phyloP scores from a whole-genome alignment of 2,888 invertebrate genomes.

The Caenorhabditis becei region DNA sequence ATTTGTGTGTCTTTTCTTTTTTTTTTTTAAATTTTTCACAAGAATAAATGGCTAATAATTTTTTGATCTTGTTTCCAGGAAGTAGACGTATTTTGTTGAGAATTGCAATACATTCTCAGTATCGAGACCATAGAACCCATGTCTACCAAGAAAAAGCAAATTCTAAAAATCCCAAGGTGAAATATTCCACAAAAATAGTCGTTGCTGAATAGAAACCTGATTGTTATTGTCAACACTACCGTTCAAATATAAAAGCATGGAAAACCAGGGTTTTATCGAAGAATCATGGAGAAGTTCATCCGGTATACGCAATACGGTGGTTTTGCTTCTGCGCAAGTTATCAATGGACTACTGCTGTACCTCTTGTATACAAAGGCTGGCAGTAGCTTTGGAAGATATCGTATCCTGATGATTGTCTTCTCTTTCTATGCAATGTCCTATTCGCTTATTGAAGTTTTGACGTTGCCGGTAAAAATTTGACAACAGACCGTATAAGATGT shows the following conservation, averaged over 20 bases:
- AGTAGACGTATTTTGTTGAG: no score
- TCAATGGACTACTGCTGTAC: slow-evolving; percentile 27
- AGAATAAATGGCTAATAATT: no score
- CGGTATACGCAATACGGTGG: slow-evolving; percentile 22
- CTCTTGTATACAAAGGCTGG: slow-evolving; percentile 11
- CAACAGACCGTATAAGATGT: neutral
- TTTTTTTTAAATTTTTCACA: neutral
- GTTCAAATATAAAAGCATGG: neutral
- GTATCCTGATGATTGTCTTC: slow-evolving; percentile 33
- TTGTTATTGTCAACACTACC: neutral
- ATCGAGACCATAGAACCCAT: no score
- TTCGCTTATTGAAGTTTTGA: slow-evolving; percentile 24
- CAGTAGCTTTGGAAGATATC: slow-evolving; percentile 36
- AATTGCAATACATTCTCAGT: no score
- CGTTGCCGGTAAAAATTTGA: slow-evolving; percentile 24
- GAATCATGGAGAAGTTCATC: slow-evolving; percentile 12
- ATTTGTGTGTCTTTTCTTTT: slow-evolving; percentile 3
- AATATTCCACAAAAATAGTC: neutral
- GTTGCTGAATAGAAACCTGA: neutral
- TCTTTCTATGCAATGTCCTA: slow-evolving; percentile 35
- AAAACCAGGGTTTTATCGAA: neutral
- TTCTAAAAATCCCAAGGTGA: no score
- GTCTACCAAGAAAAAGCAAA: no score
- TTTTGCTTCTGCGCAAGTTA: slow-evolving; percentile 22
- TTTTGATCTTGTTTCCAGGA: no score